A percentile compares a stretch with the other conserved stretches of the same genome.
phyloP scores from a whole-genome alignment of 2,888 invertebrate genomes.

The Drosophila anomalata region DNA sequence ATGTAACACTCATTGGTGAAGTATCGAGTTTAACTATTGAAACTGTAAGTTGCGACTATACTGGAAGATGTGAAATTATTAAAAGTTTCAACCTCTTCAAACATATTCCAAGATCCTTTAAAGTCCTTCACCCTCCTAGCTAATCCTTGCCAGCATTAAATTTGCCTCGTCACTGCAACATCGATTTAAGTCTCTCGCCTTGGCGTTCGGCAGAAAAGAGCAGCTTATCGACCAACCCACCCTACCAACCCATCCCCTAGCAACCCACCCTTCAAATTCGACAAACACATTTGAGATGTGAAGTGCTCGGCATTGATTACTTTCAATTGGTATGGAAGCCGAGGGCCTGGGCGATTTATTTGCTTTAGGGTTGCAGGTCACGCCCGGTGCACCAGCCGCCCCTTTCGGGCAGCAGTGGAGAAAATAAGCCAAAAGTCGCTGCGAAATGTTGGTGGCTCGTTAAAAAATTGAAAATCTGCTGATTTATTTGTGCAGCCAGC shows the following conservation, averaged over 20 bases:
- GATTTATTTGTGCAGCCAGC: constrained; percentile 70
- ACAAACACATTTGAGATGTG: constrained; percentile 71
- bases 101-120: not conserved
- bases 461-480: constrained; percentile 67
- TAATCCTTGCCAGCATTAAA: constrained; percentile 10
- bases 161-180: constrained; percentile 17
- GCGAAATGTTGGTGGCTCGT: constrained; percentile 42
- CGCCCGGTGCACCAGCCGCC: constrained; percentile 13
- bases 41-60: too few species aligned
- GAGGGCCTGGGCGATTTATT: constrained; percentile 72
- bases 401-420: not conserved
- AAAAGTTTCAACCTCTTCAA: not conserved
- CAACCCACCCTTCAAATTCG: not conserved
- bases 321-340: constrained; percentile 44
- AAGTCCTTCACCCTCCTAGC: not conserved
- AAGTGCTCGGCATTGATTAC: constrained; percentile 44
- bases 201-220: constrained; percentile 20
- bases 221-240: constrained; percentile 24
- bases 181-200: constrained; percentile 9
- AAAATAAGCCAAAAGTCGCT: constrained; percentile 69
- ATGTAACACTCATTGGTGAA: too few species aligned
- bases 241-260: not conserved
- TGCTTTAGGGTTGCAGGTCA: constrained; percentile 61
- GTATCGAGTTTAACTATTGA: too few species aligned
- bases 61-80: not conserved